phyloP scores from a whole-genome alignment of 2,797 vertebrate genomes.

The Rhabdomys pumilio region DNA sequence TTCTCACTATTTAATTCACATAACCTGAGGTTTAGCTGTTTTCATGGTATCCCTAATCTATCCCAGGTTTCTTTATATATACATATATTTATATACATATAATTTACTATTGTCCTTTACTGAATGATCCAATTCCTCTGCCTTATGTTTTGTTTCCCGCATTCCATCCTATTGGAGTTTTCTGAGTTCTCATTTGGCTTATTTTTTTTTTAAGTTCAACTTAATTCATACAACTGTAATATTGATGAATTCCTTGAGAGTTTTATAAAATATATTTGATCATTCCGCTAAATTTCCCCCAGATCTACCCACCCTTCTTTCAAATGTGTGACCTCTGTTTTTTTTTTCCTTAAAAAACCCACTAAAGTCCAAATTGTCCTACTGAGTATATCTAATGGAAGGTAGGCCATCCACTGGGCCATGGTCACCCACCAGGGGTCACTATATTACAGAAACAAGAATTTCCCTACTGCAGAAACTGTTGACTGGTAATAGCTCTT shows the following conservation, averaged over 20 bases:
- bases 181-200: background rate
- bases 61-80: too few relatives aligned
- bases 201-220: background rate
- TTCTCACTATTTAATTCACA: background rate
- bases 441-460: background rate
- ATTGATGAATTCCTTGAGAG: background rate
- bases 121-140: background rate
- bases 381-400: background rate
- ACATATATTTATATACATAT: background rate
- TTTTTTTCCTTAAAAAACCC: background rate
- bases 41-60: background rate
- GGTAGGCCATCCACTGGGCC: background rate
- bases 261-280: background rate
- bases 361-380: background rate
- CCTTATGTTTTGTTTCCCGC: background rate
- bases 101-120: background rate
- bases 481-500: background rate
- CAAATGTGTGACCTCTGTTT: background rate
- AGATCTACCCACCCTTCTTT: background rate
- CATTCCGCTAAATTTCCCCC: background rate
- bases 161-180: background rate
- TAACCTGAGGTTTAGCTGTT: background rate
- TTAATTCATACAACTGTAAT: background rate
- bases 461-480: background rate
- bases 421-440: background rate